phyloP scores from a whole-genome alignment of 2,113 vertebrate genomes.

The Gallinago paraguaiae region DNA sequence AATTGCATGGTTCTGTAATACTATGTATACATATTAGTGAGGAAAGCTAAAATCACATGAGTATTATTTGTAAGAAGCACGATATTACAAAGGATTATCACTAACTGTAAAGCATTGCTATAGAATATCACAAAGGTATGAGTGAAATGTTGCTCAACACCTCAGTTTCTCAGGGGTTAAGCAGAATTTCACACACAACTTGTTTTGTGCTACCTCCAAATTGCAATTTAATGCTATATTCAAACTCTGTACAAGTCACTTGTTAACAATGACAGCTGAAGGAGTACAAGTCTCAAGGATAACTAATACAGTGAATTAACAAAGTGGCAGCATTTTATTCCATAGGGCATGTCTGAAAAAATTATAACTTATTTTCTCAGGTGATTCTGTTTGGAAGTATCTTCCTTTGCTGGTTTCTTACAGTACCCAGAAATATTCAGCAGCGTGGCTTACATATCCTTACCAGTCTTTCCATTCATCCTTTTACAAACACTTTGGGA shows the following conservation, averaged over 20 bases:
- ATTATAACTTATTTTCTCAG: neutral
- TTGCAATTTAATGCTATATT: neutral
- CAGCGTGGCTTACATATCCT: neutral
- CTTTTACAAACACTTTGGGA: neutral
- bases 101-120: neutral
- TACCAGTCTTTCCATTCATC: neutral
- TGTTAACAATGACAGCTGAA: neutral
- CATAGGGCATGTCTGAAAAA: neutral
- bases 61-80: neutral
- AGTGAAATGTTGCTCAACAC: neutral
- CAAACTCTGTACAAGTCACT: neutral
- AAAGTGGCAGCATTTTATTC: neutral
- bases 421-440: neutral
- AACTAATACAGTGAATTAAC: neutral
- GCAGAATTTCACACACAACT: neutral
- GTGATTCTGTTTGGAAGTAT: neutral
- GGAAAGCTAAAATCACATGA: neutral
- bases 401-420: neutral
- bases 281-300: neutral
- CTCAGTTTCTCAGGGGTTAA: neutral
- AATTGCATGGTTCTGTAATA: accelerated
- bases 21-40: neutral
- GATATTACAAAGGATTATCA: neutral
- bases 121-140: neutral
- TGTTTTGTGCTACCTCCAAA: neutral